Evolutionary conservation across 2,113 vertebrate genomes (phyloP), one percentile per base, ranked within the genome.

Genomic region (Micromys minutus): DNA sequence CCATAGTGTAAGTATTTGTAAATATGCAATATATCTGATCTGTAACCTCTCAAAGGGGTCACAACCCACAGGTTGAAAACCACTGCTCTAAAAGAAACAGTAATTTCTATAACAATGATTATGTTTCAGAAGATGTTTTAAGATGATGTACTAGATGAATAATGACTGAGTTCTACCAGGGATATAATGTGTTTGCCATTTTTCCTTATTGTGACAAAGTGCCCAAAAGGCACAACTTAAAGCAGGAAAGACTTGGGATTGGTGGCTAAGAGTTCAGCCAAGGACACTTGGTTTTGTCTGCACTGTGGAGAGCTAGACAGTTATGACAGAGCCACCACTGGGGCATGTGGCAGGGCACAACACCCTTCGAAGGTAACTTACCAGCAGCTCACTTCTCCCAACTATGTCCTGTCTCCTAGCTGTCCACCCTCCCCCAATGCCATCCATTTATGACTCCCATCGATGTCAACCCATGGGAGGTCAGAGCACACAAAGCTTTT

Each of bases 61-160:
- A 34, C 29, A 36, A 69, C 15, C 34, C 34, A 19, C 8, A 72
- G n/a, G n/a, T 39, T 39, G 19, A 21, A 16, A 72, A 72, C 17
- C 71, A 39, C 74, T 91, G 93, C 29, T 94, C 26, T 86, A 72
- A 94, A 88, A 87, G n/a, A 84, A 93, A 63, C n/a, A 76, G 59
- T 93, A 87, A 65, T 61, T 2, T 85, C 42, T 87, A 5, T 45
- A 63, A 57, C 7, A 74, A 83, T 19, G 50, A 91, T 50, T 72
- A n/a, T 89, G n/a, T 83, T 81, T 76, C 87, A 81, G 42, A 92
- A 91, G 86, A 17, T 71, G 15, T 87, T 71, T 92, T 84, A 74
- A 87, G 21, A 83, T 36, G 52, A 50, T 87, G 42, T 76, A 72
- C 52, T 93, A 74, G 42, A 75, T 67, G 67, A 91, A 69, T 0